These are phyloP conservation scores for Pelochelys cantorii DNA, from an alignment of 2,797 vertebrate species.

Conservation along the genomic window DNA sequence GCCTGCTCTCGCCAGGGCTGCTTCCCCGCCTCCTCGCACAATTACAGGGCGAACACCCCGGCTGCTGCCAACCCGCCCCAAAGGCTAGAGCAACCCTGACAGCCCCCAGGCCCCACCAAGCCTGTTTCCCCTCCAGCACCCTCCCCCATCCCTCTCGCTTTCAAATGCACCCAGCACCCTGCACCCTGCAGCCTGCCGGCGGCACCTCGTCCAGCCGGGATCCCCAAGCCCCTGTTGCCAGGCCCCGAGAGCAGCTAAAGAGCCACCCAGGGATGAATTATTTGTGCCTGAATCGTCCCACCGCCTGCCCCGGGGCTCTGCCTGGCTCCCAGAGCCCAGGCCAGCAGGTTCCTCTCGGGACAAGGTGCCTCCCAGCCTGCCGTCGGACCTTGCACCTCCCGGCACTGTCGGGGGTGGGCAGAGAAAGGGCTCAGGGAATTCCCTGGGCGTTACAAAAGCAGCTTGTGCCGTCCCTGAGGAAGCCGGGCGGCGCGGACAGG, in stretches of 20 bases:
- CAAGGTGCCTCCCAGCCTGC: background rate
- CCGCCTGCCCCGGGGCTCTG: slow-evolving; percentile 17
- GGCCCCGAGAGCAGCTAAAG: too few species aligned
- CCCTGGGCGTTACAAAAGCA: too few species aligned
- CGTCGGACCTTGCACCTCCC: too few species aligned
- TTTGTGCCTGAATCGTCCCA: slow-evolving; percentile 3
- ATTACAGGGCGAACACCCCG: background rate
- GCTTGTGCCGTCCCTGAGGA: too few species aligned
- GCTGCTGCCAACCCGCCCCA: background rate
- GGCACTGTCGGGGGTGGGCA: too few species aligned
- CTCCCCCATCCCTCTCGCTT: background rate
- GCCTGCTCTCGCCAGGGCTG: background rate
- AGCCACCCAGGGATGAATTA: background rate
- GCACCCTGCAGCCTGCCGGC: background rate
- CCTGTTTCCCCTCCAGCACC: too few species aligned
- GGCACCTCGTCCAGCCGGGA: background rate
- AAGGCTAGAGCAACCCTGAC: too few species aligned
- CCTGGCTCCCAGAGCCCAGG: background rate
- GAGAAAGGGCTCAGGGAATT: too few species aligned
- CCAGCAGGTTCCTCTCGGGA: slow-evolving; percentile 19
- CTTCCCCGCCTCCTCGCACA: background rate
- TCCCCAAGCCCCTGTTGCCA: background rate
- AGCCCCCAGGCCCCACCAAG: too few species aligned
- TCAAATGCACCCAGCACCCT: background rate
- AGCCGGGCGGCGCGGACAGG: too few species aligned